Conservation (phyloP, 2,797 vertebrate genomes). For the Epinephelus coioides region DNA sequence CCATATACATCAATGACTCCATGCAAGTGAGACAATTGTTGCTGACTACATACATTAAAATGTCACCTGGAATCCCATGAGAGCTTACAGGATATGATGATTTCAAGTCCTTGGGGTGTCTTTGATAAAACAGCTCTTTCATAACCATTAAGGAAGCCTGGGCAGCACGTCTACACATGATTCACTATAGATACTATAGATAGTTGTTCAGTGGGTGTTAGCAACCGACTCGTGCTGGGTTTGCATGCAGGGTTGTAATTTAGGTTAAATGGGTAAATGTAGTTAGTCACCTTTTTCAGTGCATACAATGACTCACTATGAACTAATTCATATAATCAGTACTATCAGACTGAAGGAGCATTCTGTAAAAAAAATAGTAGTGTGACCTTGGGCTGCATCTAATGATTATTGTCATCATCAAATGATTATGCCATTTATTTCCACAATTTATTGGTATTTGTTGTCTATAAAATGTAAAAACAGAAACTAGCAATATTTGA, state of each 20-base stretch:
- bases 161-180: neutral
- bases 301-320: conserved; percentile 2
- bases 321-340: neutral
- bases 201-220: neutral
- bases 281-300: neutral
- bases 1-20: conserved; percentile 8
- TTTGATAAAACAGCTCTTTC: conserved; percentile 4
- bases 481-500: too few species aligned
- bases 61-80: conserved; percentile 1
- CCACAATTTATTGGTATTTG: too few species aligned
- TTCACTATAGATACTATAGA: neutral
- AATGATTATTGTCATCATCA: too few species aligned
- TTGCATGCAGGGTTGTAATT: neutral
- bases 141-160: neutral
- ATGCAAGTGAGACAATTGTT: conserved; percentile 1
- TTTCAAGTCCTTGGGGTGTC: neutral
- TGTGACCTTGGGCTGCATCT: neutral
- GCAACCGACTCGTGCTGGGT: conserved; percentile 4
- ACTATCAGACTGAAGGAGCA: neutral
- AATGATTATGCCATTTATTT: too few species aligned
- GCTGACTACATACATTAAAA: conserved; percentile 7
- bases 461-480: too few species aligned
- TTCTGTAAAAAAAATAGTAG: neutral
- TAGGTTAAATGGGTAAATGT: conserved; percentile 16
- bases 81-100: conserved; percentile 2